A percentile compares a stretch with the other conserved stretches of the same genome.
Conservation (phyloP, 1,140 invertebrate species). For the Chrysomallon squamiferum region DNA sequence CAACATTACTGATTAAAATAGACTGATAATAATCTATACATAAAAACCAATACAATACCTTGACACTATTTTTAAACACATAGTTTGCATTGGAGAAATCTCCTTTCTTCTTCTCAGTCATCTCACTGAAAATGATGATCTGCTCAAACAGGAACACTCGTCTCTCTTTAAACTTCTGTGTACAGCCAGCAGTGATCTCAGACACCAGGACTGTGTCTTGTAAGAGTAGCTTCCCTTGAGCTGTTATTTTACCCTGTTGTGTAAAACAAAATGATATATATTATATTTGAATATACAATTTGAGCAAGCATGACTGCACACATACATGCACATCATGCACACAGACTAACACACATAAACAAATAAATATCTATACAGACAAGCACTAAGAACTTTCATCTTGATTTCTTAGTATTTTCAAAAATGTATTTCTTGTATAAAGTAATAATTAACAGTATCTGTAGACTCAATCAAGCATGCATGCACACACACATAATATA, state of each 20-base stretch:
- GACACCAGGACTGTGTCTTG: slow-evolving; percentile 81
- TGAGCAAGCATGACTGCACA: background rate
- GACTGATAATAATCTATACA: too few relatives aligned
- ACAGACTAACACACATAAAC: background rate
- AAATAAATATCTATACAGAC: too few relatives aligned
- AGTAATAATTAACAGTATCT: too few relatives aligned
- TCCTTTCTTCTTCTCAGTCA: slow-evolving; percentile 81
- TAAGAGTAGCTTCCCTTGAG: slow-evolving; percentile 93
- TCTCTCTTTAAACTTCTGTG: slow-evolving; percentile 79
- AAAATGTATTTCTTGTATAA: too few relatives aligned
- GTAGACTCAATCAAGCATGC: too few relatives aligned
- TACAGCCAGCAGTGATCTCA: slow-evolving; percentile 71
- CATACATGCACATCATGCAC: background rate
- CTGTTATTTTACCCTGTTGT: slow-evolving; percentile 94
- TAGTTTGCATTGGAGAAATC: slow-evolving; percentile 95
- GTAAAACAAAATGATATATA: slow-evolving; percentile 15
- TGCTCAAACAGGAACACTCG: slow-evolving; percentile 99
- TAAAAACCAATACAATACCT: slow-evolving; percentile 76
- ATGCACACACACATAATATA: too few relatives aligned
- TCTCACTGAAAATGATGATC: slow-evolving; percentile 95
- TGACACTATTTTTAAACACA: slow-evolving; percentile 95
- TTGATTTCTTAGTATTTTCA: too few relatives aligned
- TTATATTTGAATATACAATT: too few relatives aligned
- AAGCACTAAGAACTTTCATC: too few relatives aligned
- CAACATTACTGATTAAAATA: too few relatives aligned